A percentile compares a stretch with the other conserved stretches of the same genome.
Conservation (phyloP, 2,113 vertebrate genomes). For the Crotophaga sulcirostris region DNA sequence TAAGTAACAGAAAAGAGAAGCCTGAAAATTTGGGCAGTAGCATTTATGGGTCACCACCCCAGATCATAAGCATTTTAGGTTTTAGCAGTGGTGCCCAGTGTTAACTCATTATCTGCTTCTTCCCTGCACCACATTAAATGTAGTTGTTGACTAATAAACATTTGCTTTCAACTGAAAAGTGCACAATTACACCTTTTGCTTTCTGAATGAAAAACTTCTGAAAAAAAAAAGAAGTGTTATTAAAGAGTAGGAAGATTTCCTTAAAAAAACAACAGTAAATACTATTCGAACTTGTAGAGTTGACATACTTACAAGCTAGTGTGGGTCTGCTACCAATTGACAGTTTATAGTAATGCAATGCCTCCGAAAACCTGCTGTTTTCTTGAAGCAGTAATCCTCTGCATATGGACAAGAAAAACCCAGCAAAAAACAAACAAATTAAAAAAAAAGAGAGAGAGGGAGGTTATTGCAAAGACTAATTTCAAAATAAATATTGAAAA, state of each 20-base stretch:
- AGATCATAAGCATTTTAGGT: neutral
- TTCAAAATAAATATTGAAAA: neutral
- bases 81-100: neutral
- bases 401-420: conserved; percentile 11
- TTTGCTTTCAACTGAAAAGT: neutral
- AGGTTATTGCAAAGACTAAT: neutral
- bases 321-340: conserved; percentile 97
- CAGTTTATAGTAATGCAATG: conserved; percentile 96
- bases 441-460: neutral
- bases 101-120: neutral
- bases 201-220: neutral
- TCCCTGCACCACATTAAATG: neutral
- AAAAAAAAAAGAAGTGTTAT: neutral
- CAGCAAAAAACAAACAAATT: neutral
- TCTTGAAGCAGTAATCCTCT: conserved; percentile 97
- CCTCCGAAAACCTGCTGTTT: conserved; percentile 94
- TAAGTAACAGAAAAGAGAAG: neutral
- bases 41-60: neutral
- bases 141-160: neutral
- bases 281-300: neutral
- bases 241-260: neutral
- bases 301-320: conserved; percentile 93
- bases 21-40: neutral
- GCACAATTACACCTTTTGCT: neutral
- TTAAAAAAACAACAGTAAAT: neutral